Evolutionary conservation across 2,113 vertebrate genomes (phyloP), one percentile per base, ranked within the genome.

Genomic region (Carollia perspicillata): DNA sequence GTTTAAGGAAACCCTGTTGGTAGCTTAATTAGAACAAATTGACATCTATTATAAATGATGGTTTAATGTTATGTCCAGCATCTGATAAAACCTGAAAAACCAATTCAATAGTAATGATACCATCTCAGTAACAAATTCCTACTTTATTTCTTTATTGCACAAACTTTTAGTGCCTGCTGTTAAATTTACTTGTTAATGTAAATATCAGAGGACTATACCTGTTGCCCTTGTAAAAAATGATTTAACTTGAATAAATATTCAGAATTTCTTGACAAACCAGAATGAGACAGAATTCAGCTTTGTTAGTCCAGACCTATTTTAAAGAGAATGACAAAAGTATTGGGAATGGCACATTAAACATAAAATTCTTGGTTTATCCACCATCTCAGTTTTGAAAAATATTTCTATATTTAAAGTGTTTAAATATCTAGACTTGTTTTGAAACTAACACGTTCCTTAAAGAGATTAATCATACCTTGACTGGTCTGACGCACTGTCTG

Each of bases 71-170:
- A 86, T 74, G 96, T 33, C 87, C 23, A 95, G 94, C 78, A 95
- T 81, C n/a, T 78, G 74, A 71, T 49, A 47, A 2, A 90, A 69
- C 77, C 37, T 78, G 40, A 96, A 79, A 96, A 84, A 90, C 78
- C 92, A 93, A 69, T 55, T 55, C 72, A 97, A 86, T 58, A 89
- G 75, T 92, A 97, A 90, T 17, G 28, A 86, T 95, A 97, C n/a
- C 71, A 69, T 5, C 28, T 89, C 93, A 97, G 96, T 96, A 97
- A 97, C 97, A 96, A 96, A 97, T 92, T 92, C 84, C 92, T 96
- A 51, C 78, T 47, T 95, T 42, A 72, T 63, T 94, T 97, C 79
- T 84, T n/a, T 96, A 97, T 95, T 98, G 97, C 97, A 98, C 95
- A 89, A 86, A 96, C 26, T 51, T 92, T 98, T 96, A 96, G 77